Base-by-base conservation (phyloP, 2,888 invertebrate genomes). In the Noctua janthe region DNA sequence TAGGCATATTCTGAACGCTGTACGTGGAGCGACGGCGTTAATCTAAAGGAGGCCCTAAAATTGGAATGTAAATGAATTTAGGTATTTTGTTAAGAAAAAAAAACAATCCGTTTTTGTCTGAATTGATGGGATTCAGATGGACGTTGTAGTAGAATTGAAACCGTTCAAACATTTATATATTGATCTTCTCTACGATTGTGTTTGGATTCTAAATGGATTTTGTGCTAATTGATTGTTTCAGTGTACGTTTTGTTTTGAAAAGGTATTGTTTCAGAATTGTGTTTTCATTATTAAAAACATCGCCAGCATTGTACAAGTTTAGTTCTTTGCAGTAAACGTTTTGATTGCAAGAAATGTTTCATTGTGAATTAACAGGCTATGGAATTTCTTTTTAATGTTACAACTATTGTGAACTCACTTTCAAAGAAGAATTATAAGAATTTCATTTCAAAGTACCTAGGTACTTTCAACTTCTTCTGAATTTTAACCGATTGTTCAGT, bases 61-160 rank as follows among this genome's bases (percentile, higher is more conserved):
- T 84, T 74, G 81, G 84, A 88, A 89, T 84, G 87, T 82, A 82
- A 89, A 88, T 89, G 82, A 88, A 84, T 87, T 82, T 87, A 83
- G 73, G 73, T 75, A 85, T 88, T 90, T 81, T 80, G 85, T 85
- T 76, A 69, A 78, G 77, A 76, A 89, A 88, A 83, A 71, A 75
- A n/a, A 78, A 20, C 47, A 74, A 76, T 85, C 43, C 39, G 66
- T 64, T 78, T 77, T 72, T 79, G 70, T 78, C 56, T 74, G 62
- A 54, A 84, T 66, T 70, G 74, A 83, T 83, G 23, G 35, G 43
- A 76, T 78, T 71, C 66, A 69, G 59, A 70, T 74, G 54, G 49
- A 49, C 47, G 43, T 51, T 71, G 17, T 10, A 20, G 35, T 66
- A 11, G 23, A 76, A 72, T 76, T 74, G 49, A 39, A 87, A 76